These are phyloP conservation scores for Azorinus chamasolen DNA, from an alignment of 2,888 invertebrate species.

Conservation along the genomic window DNA sequence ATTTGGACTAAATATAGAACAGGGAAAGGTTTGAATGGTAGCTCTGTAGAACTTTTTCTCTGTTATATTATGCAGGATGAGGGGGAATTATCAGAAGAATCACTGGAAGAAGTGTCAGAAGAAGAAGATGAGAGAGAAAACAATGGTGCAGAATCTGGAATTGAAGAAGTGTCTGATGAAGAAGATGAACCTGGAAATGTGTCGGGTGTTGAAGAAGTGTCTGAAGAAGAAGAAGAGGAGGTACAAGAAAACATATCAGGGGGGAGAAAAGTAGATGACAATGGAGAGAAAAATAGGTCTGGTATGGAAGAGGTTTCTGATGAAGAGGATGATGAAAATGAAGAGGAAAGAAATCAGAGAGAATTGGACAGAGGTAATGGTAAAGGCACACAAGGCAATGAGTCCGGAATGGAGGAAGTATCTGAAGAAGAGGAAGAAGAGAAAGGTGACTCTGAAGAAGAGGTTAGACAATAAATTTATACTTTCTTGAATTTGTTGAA, in stretches of 20 bases:
- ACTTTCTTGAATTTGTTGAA: no score
- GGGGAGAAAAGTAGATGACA: conserved; percentile 11
- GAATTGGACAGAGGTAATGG: conserved; percentile 35
- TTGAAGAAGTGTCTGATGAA: conserved; percentile 55
- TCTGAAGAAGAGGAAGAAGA: conserved; percentile 44
- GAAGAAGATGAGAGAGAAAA: conserved; percentile 22
- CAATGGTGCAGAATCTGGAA: conserved; percentile 31
- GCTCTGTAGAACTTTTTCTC: no score
- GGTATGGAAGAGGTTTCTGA: conserved; percentile 25
- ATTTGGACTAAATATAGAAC: no score
- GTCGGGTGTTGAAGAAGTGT: conserved; percentile 52
- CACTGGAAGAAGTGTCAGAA: conserved; percentile 42
- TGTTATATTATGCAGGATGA: conserved; percentile 16
- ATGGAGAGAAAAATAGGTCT: not conserved
- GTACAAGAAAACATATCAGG: not conserved
- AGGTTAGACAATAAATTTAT: no score
- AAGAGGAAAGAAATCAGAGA: conserved; percentile 23
- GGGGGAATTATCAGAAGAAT: conserved; percentile 23
- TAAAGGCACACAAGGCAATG: conserved; percentile 53
- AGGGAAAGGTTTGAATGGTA: no score
- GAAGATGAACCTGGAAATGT: conserved; percentile 43
- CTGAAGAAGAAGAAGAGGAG: conserved; percentile 40
- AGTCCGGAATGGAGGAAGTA: conserved; percentile 56
- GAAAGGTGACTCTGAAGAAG: not conserved
- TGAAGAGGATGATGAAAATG: conserved; percentile 28